These are phyloP conservation scores for Empidonax alnorum DNA, from an alignment of 2,113 vertebrate genomes.

Conservation along the genomic window DNA sequence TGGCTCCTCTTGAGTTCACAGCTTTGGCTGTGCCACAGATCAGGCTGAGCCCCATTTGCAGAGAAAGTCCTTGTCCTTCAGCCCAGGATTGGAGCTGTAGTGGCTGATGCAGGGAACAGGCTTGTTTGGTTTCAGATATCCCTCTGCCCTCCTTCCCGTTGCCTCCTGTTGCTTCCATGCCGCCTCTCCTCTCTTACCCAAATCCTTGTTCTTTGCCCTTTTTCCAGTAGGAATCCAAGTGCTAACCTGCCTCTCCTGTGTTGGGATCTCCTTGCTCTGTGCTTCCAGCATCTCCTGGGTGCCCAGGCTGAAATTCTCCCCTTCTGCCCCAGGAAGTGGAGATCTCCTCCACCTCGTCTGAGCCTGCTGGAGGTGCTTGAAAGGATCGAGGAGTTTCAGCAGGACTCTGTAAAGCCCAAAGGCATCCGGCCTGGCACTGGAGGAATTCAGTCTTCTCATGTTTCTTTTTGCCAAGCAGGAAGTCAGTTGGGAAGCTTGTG, in stretches of 20 bases:
- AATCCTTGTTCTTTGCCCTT: not conserved
- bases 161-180: not conserved
- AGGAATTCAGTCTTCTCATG: not conserved
- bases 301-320: not conserved
- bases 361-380: not conserved
- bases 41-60: not conserved
- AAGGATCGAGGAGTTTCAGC: not conserved
- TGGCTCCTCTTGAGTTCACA: not conserved
- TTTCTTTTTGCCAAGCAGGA: not conserved
- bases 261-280: not conserved
- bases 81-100: not conserved
- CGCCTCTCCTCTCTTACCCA: not conserved
- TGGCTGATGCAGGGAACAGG: not conserved
- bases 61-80: not conserved
- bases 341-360: not conserved
- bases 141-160: not conserved
- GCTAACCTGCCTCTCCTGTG: accelerated
- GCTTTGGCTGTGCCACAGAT: not conserved
- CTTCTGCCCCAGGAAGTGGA: not conserved
- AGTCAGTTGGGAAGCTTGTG: not conserved
- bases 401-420: not conserved
- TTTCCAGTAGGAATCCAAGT: not conserved
- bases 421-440: not conserved
- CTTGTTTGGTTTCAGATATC: not conserved
- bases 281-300: not conserved